These are phyloP conservation scores for Tamandua tetradactyla DNA, from an alignment of 2,797 vertebrate species.

Conservation along the genomic window DNA sequence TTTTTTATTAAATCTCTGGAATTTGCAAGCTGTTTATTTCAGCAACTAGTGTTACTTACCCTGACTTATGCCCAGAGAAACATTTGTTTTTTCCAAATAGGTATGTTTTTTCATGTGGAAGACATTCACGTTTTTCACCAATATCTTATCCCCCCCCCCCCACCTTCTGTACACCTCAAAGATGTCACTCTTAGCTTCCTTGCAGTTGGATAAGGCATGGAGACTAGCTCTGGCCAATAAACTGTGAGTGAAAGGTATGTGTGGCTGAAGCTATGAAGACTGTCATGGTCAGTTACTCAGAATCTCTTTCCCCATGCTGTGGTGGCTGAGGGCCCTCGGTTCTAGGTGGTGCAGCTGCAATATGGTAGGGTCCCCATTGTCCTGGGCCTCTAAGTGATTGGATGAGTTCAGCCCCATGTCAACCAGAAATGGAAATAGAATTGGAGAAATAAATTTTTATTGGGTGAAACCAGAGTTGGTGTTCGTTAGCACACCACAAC, in stretches of 20 bases:
- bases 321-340: neutral
- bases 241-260: neutral
- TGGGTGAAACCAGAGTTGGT: neutral
- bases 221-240: neutral
- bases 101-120: neutral
- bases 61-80: neutral
- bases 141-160: neutral
- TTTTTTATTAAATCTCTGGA: neutral
- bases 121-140: neutral
- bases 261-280: neutral
- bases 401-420: neutral
- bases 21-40: neutral
- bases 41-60: neutral
- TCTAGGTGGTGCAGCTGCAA: neutral
- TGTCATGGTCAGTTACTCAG: neutral
- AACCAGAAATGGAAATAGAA: neutral
- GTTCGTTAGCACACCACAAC: neutral
- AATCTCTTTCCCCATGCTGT: neutral
- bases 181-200: neutral
- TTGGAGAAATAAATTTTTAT: neutral
- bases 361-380: rapidly evolving
- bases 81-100: neutral
- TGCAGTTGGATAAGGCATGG: neutral
- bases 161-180: neutral
- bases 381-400: neutral